Evolutionary conservation across 2,888 invertebrate species (phyloP).

Genomic region (Bursaphelenchus okinawaensis): DNA sequence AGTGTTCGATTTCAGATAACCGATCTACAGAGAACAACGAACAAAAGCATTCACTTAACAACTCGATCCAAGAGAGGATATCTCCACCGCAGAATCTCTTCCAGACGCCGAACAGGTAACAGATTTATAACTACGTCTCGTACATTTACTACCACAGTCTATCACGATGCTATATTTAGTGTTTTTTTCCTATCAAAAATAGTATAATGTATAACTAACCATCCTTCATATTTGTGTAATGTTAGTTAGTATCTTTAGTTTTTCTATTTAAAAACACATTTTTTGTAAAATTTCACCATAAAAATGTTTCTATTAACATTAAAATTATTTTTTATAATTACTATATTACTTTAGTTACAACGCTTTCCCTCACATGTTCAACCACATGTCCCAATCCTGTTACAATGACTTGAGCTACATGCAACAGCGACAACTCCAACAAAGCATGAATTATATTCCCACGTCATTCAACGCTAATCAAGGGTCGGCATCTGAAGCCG

Average conservation of each 20-base stretch:
- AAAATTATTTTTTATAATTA: too few species aligned
- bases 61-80: background rate
- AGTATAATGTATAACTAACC: too few species aligned
- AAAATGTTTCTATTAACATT: too few species aligned
- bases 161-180: too few species aligned
- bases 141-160: too few species aligned
- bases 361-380: background rate
- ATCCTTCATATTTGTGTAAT: too few species aligned
- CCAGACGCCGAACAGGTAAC: background rate
- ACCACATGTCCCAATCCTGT: background rate
- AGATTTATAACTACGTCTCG: too few species aligned
- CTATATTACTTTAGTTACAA: too few species aligned
- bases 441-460: background rate
- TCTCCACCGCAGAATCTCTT: background rate
- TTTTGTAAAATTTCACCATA: too few species aligned
- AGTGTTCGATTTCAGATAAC: background rate
- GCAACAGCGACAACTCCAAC: background rate
- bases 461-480: background rate
- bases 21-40: background rate
- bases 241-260: too few species aligned
- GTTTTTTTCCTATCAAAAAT: too few species aligned
- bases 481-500: background rate
- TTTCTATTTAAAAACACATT: too few species aligned
- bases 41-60: background rate
- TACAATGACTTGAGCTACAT: background rate